Conservation (phyloP, 2,888 invertebrate species). For the Drosophila yooni region DNA sequence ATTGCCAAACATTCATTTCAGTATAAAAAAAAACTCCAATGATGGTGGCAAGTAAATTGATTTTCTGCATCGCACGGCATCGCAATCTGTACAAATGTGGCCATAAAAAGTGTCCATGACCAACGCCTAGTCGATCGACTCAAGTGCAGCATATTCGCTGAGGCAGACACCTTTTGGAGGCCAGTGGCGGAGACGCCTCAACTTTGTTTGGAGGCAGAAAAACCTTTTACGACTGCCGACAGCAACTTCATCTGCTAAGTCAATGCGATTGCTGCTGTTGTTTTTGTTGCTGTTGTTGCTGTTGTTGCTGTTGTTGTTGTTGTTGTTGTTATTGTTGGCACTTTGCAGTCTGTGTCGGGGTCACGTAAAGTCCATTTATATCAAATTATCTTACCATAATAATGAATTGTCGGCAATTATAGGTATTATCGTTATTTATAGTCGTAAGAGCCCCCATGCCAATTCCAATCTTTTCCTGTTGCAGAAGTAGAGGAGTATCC, state of each 20-base stretch:
- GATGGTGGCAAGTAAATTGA: slow-evolving; percentile 65
- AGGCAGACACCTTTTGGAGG: slow-evolving; percentile 37
- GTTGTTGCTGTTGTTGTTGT: slow-evolving; percentile 21
- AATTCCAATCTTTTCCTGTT: slow-evolving; percentile 42
- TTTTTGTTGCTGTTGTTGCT: slow-evolving; percentile 15
- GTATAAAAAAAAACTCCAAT: slow-evolving; percentile 11
- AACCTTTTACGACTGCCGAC: slow-evolving; percentile 60
- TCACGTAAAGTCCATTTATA: slow-evolving; percentile 85
- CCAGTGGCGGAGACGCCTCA: slow-evolving; percentile 4
- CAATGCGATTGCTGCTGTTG: slow-evolving; percentile 13
- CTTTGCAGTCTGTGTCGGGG: slow-evolving; percentile 75
- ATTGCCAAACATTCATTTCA: slow-evolving; percentile 42
- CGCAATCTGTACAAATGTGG: slow-evolving; percentile 64
- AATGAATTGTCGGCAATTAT: slow-evolving; percentile 85
- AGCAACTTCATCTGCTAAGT: slow-evolving; percentile 58
- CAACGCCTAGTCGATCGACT: slow-evolving; percentile 47
- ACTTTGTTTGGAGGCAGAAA: slow-evolving; percentile 26
- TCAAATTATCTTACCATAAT: slow-evolving; percentile 84
- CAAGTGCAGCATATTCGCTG: slow-evolving; percentile 42
- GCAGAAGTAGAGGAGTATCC: not conserved
- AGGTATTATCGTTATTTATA: slow-evolving; percentile 85
- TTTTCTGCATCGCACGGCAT: slow-evolving; percentile 59
- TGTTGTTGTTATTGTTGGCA: slow-evolving; percentile 37
- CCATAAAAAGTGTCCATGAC: slow-evolving; percentile 71
- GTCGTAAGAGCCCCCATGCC: slow-evolving; percentile 76